A percentile compares a stretch with the other conserved stretches of the same genome.
These are phyloP conservation scores for Syngnathus floridae DNA, from an alignment of 2,113 vertebrate genomes.

Conservation along the genomic window DNA sequence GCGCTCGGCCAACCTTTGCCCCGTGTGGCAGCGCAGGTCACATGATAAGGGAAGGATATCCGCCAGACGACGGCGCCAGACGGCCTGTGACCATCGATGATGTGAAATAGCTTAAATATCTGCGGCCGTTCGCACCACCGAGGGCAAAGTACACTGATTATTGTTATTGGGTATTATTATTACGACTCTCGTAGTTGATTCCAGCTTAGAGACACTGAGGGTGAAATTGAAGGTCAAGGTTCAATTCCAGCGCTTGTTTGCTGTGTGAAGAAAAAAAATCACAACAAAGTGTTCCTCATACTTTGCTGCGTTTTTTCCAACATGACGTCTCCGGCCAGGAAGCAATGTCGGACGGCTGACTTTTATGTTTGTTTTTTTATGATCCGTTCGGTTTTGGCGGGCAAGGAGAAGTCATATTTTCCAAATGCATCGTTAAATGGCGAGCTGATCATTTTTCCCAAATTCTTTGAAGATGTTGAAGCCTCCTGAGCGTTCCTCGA, in stretches of 20 bases:
- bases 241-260: conserved; percentile 32
- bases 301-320: conserved; percentile 45
- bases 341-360: conserved; percentile 57
- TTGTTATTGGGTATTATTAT: not conserved
- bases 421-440: conserved; percentile 69
- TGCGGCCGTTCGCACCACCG: conserved; percentile 10
- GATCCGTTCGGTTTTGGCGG: conserved; percentile 60
- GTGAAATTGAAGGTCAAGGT: conserved; percentile 25
- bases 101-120: conserved; percentile 52
- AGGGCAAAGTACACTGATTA: conserved; percentile 35
- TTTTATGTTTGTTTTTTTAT: conserved; percentile 66
- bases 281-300: conserved; percentile 36
- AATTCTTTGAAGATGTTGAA: conserved; percentile 53
- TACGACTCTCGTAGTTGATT: not conserved
- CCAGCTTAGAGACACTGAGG: not conserved
- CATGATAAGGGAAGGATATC: conserved; percentile 68
- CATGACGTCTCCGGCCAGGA: conserved; percentile 33
- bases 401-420: conserved; percentile 72
- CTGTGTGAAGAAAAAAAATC: conserved; percentile 29
- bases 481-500: conserved; percentile 40
- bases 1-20: conserved; percentile 74
- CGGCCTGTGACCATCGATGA: conserved; percentile 69
- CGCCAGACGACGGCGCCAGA: conserved; percentile 70
- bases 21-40: conserved; percentile 68
- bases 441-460: conserved; percentile 37